phyloP scores from a whole-genome alignment of 2,113 vertebrate species.

The Nothocercus nigrocapillus region DNA sequence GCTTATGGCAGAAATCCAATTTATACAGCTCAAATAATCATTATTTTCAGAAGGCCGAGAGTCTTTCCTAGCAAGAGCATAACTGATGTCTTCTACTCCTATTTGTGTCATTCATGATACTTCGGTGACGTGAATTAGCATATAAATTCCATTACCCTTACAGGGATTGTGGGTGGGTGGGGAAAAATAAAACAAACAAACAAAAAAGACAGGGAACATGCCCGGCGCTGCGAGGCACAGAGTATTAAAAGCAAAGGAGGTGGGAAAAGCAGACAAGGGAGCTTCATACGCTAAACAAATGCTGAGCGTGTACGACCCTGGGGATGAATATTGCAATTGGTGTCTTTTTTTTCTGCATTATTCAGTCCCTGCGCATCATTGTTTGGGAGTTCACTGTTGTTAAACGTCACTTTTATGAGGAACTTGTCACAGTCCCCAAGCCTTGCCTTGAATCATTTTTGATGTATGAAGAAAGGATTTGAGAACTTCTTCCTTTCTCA shows the following conservation, averaged over 20 bases:
- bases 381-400: neutral
- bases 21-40: constrained; percentile 54
- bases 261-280: neutral
- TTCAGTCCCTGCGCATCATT: neutral
- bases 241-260: constrained; percentile 41
- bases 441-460: neutral
- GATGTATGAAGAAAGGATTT: neutral
- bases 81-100: constrained; percentile 42
- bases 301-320: neutral
- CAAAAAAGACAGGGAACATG: neutral
- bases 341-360: neutral
- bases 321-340: neutral
- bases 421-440: neutral
- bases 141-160: constrained; percentile 29
- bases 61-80: constrained; percentile 37
- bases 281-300: neutral
- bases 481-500: neutral
- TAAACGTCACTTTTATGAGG: neutral
- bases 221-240: neutral
- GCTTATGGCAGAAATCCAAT: constrained; percentile 61
- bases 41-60: constrained; percentile 39
- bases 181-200: neutral
- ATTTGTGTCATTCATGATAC: constrained; percentile 31
- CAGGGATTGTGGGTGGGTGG: neutral
- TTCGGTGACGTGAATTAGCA: constrained; percentile 18